phyloP scores from a whole-genome alignment of 1,140 invertebrate species.

The Archegozetes longisetosus region DNA sequence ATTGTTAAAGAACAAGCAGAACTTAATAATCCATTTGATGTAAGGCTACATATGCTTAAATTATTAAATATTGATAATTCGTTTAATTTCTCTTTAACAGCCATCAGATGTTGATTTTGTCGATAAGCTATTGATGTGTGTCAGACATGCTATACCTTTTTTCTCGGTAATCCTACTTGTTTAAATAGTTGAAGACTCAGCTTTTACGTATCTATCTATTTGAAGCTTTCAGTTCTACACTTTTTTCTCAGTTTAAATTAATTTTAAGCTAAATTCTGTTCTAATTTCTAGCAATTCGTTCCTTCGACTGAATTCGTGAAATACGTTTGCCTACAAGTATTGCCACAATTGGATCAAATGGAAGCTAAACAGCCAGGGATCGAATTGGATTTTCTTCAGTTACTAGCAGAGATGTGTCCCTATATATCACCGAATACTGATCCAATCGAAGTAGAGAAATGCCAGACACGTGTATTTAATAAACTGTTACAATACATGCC shows the following conservation, averaged over 20 bases:
- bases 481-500: constrained; percentile 50
- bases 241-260: not conserved
- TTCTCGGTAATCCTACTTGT: constrained; percentile 55
- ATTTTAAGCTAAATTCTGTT: not conserved
- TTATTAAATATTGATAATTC: constrained; percentile 3
- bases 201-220: too few species aligned
- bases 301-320: constrained; percentile 68
- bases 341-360: constrained; percentile 41
- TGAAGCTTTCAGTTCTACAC: too few species aligned
- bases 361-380: constrained; percentile 7
- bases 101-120: constrained; percentile 53
- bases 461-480: constrained; percentile 54
- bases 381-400: constrained; percentile 59
- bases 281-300: constrained; percentile 54
- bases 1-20: constrained; percentile 67
- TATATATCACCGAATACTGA: constrained; percentile 27
- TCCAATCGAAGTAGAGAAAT: constrained; percentile 51
- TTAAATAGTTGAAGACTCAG: too few species aligned
- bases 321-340: constrained; percentile 69
- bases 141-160: constrained; percentile 61
- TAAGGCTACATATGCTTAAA: constrained; percentile 18
- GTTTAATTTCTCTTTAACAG: constrained; percentile 22
- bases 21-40: constrained; percentile 52
- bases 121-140: constrained; percentile 64
- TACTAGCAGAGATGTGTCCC: constrained; percentile 66